Conservation (phyloP, 2,888 invertebrate species). For the Aporophyla nigra region DNA sequence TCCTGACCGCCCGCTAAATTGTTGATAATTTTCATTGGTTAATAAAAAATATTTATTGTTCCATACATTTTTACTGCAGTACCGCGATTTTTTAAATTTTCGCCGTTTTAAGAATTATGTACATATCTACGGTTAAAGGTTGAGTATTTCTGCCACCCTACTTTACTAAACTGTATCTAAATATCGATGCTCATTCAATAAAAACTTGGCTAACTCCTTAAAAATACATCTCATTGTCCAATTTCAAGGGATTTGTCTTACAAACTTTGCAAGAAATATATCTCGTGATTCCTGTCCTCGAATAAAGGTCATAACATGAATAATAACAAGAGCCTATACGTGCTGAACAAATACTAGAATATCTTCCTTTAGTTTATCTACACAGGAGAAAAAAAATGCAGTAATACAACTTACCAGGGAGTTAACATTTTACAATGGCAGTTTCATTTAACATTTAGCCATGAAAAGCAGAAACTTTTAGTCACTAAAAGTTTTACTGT, state of each 20-base stretch:
- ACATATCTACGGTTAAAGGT: too few relatives aligned
- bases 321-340: constrained; percentile 24
- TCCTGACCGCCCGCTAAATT: too few relatives aligned
- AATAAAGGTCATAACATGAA: constrained; percentile 36
- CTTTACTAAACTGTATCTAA: not conserved
- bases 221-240: not conserved
- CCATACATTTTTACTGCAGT: too few relatives aligned
- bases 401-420: not conserved
- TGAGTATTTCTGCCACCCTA: too few relatives aligned
- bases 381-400: constrained; percentile 10
- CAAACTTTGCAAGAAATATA: not conserved
- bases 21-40: too few relatives aligned
- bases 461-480: not conserved
- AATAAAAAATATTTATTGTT: too few relatives aligned
- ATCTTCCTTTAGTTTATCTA: not conserved
- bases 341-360: constrained; percentile 33
- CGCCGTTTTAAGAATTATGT: too few relatives aligned
- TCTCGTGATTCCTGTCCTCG: not conserved
- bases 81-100: too few relatives aligned
- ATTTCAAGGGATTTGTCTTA: constrained; percentile 13
- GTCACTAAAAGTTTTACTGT: not conserved
- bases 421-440: not conserved
- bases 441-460: not conserved
- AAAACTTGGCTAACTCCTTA: not conserved
- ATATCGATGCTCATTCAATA: not conserved